A percentile compares a stretch with the other conserved stretches of the same genome.
These are phyloP conservation scores for Agonopterix arenella DNA, from an alignment of 2,888 invertebrate species.

Conservation along the genomic window DNA sequence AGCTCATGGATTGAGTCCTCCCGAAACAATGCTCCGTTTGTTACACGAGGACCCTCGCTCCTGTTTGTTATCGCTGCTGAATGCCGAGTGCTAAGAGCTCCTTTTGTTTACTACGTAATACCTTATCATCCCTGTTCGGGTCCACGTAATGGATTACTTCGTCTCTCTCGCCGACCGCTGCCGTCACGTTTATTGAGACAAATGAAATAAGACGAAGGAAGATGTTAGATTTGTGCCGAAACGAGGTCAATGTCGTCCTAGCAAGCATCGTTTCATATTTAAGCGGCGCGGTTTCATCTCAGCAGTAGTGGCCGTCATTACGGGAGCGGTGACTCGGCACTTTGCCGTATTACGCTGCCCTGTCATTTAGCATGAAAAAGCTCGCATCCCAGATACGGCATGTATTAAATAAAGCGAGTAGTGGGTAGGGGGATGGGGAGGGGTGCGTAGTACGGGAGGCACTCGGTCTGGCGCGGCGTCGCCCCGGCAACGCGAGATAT, in stretches of 20 bases:
- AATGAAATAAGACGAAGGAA: slow-evolving; percentile 25
- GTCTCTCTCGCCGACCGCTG: background rate
- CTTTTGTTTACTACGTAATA: slow-evolving; percentile 3
- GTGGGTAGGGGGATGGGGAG: slow-evolving; percentile 43
- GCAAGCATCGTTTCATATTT: slow-evolving; percentile 11
- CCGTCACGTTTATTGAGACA: slow-evolving; percentile 12
- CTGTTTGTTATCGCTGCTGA: slow-evolving; percentile 1
- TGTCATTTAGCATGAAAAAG: slow-evolving; percentile 69
- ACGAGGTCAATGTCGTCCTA: slow-evolving; percentile 56
- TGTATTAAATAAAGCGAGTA: slow-evolving; percentile 72
- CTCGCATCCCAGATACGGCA: slow-evolving; percentile 67
- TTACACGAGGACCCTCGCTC: background rate
- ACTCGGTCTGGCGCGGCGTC: slow-evolving; percentile 80
- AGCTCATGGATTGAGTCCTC: slow-evolving; percentile 2
- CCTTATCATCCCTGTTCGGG: background rate
- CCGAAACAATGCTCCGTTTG: slow-evolving; percentile 2
- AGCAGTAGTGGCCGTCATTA: slow-evolving; percentile 19
- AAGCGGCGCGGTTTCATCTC: background rate
- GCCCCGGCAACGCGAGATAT: slow-evolving; percentile 76
- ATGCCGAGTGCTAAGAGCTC: background rate
- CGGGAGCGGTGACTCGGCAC: slow-evolving; percentile 37
- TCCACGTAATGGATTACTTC: background rate
- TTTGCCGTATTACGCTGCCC: slow-evolving; percentile 49
- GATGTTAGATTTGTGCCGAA: slow-evolving; percentile 29
- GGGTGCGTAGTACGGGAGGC: slow-evolving; percentile 76